Evolutionary conservation across 2,888 invertebrate genomes (phyloP), one percentile per base, ranked within the genome.

Genomic region (Caenorhabditis drosophilae): DNA sequence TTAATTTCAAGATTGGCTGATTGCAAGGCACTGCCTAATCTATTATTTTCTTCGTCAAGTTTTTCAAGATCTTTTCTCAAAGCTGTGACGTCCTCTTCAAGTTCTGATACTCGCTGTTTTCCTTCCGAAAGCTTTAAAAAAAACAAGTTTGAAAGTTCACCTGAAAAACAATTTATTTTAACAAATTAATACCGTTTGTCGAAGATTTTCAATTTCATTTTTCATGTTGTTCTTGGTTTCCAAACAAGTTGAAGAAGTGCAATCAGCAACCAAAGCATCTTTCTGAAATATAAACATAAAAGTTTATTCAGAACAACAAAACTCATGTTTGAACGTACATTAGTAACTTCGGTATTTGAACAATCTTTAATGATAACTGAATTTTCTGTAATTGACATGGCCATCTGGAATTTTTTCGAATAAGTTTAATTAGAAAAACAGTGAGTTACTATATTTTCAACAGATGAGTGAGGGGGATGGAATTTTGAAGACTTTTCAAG

Each of bases 181-280:
- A n/a, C n/a, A n/a, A n/a, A n/a, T n/a, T n/a, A n/a, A n/a, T n/a
- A 51, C 41, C 38, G 60, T 73, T 40, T 78, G 72, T 1, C 73
- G 50, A 7, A 81, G 57, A 20, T 61, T 49, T 11, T 76, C 69
- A 49, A 79, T 77, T 52, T 81, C 80, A 41, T 76, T 76, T 26
- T 70, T 70, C 51, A 79, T 63, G 16, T 57, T 44, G 22, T 70
- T 64, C 25, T 74, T 75, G 2, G 73, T 48, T 34, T 79, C 79
- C 2, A 64, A 44, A 53, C 80, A 80, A 6, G 59, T 57, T 23
- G 52, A 51, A 16, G 61, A 62, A 11, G 56, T 63, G 36, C 80
- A 80, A 36, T 80, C 80, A 4, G 62, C 71, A n/a, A 59, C 53
- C 35, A 61, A 27, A 23, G n/a, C n/a, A n/a, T n/a, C n/a, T n/a